phyloP scores from a whole-genome alignment of 2,113 vertebrate species.

The Reinhardtius hippoglossoides region DNA sequence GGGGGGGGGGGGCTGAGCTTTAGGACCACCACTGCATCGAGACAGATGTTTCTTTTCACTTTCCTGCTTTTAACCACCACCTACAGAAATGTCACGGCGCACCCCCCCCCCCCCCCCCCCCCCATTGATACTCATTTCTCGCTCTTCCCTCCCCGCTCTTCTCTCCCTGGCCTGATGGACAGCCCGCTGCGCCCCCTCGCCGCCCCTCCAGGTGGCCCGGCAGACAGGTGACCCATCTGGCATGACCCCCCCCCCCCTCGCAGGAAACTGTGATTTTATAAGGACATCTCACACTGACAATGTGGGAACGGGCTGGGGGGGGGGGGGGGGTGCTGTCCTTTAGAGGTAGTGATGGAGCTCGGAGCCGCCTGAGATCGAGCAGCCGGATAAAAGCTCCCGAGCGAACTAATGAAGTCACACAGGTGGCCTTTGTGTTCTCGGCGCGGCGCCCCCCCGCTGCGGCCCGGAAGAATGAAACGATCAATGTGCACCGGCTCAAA shows the following conservation, averaged over 20 bases:
- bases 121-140: background rate
- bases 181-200: slow-evolving; percentile 52
- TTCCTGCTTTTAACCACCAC: background rate
- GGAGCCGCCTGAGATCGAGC: background rate
- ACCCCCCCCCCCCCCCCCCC: background rate
- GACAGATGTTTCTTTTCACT: background rate
- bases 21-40: background rate
- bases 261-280: slow-evolving; percentile 45
- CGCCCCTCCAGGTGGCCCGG: slow-evolving; percentile 50
- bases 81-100: slow-evolving; percentile 29
- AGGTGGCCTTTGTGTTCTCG: slow-evolving; percentile 46
- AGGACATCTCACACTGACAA: slow-evolving; percentile 43
- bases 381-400: slow-evolving; percentile 4
- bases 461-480: slow-evolving; percentile 40
- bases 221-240: slow-evolving; percentile 58
- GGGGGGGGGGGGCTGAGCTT: background rate
- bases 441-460: background rate
- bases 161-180: slow-evolving; percentile 56
- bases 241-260: slow-evolving; percentile 13
- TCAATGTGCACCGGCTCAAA: slow-evolving; percentile 31
- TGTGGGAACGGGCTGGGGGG: background rate
- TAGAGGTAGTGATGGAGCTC: slow-evolving; percentile 28
- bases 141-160: slow-evolving; percentile 6
- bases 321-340: slow-evolving; percentile 3
- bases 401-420: slow-evolving; percentile 60